Evolutionary conservation across 2,797 vertebrate species (phyloP), one percentile per base, ranked within the genome.

Genomic region (Passerculus sandwichensis): DNA sequence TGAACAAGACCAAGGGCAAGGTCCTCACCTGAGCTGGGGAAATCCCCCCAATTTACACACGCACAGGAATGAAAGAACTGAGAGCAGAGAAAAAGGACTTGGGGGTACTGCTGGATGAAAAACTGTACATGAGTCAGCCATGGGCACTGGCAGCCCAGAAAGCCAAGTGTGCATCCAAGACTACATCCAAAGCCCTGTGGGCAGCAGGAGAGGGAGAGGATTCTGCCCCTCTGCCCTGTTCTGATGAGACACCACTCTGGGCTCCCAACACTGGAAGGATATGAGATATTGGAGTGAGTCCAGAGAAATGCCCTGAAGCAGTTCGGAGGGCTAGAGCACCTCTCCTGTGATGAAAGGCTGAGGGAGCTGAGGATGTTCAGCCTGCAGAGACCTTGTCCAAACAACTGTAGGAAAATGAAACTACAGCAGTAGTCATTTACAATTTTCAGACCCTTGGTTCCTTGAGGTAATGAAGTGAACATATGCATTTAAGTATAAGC

Each of bases 231-330:
- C 36, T 65, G 11, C 36, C 34, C 27, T 1, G 1, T 16, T 86
- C 26, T 74, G 4, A 11, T n/a, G n/a, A 57, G 9, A 50, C 10
- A 7, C 18, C 29, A 17, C 36, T n/a, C 32, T 59, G 17, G 7
- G 4, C 20, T 7, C 14, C 5, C 45, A 56, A 3, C 8, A 18
- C 6, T 40, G 4, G 16, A 47, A 32, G 21, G 30, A 54, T 36
- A 23, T 16, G 5, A 56, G 4, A 4, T 47, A 27, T 34, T 80
- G 25, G 18, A 73, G 13, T 0, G 0, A 21, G 22, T 59, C 38
- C 53, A 62, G 34, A 78, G 23, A 30, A 80, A 38, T 4, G 5
- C 12, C 36, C 20, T 0, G 0, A 60, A 75, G 32, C 47, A 30
- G 11, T 3, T 60, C 17, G 32, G 20, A 60, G 17, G 15, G n/a